phyloP scores from a whole-genome alignment of 2,113 vertebrate species.

The Pedetes capensis region DNA sequence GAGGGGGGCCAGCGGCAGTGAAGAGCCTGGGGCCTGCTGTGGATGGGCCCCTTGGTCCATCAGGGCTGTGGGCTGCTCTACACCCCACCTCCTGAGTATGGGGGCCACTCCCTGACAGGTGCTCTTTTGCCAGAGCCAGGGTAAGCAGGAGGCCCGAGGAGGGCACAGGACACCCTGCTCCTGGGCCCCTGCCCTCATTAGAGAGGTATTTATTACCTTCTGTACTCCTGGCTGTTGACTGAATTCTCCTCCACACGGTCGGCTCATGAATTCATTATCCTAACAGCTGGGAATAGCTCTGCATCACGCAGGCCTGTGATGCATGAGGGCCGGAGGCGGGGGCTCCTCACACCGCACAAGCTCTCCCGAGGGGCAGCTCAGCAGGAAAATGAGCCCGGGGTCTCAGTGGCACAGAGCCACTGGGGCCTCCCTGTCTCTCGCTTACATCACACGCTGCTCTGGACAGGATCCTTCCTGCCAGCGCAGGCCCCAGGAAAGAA shows the following conservation, averaged over 20 bases:
- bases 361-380: background rate
- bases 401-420: background rate
- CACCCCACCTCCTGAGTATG: too few species aligned
- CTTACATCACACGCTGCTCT: background rate
- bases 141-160: background rate
- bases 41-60: background rate
- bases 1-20: background rate
- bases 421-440: constrained; percentile 9
- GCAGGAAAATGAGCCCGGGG: background rate
- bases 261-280: constrained; percentile 81
- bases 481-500: background rate
- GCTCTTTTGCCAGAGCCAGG: background rate
- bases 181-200: constrained; percentile 80
- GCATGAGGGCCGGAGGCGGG: background rate
- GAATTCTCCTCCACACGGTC: constrained; percentile 74
- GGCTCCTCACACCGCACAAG: background rate
- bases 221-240: constrained; percentile 72
- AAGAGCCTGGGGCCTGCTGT: background rate
- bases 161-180: background rate
- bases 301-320: background rate
- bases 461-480: constrained; percentile 52
- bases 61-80: background rate
- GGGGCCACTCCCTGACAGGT: too few species aligned
- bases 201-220: constrained; percentile 79
- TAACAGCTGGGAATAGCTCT: constrained; percentile 79